These are phyloP conservation scores for Henicopernis longicauda DNA, from an alignment of 2,113 vertebrate species.

Conservation along the genomic window DNA sequence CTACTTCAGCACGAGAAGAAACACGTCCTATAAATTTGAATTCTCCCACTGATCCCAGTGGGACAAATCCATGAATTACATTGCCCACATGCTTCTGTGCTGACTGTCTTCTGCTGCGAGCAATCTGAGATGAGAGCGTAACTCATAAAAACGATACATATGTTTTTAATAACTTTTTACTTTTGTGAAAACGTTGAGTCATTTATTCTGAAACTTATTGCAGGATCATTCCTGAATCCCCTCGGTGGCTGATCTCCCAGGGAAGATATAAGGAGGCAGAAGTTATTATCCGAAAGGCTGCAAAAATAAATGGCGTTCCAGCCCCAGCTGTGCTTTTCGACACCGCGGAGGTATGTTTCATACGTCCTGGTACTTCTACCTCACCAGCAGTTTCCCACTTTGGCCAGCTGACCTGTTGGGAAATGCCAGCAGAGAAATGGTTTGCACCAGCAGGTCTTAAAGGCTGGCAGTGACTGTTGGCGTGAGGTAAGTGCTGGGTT, in stretches of 20 bases:
- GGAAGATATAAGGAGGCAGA: conserved; percentile 84
- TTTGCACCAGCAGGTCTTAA: not conserved
- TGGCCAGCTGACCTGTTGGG: not conserved
- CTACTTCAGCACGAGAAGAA: not conserved
- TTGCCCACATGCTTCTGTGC: not conserved
- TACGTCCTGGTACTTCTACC: not conserved
- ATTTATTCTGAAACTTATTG: conserved; percentile 12
- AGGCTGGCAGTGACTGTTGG: not conserved
- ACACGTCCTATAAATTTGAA: not conserved
- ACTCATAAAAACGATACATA: not conserved
- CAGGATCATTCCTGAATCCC: conserved; percentile 93
- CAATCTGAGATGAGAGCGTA: not conserved
- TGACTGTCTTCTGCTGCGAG: not conserved
- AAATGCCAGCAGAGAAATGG: not conserved
- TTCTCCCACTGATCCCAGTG: not conserved
- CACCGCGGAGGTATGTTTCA: conserved; percentile 69
- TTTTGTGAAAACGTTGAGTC: not conserved
- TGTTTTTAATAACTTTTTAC: not conserved
- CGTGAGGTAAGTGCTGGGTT: not conserved
- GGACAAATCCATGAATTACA: not conserved
- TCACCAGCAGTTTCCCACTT: not conserved
- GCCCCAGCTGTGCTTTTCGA: conserved; percentile 75
- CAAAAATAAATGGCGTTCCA: conserved; percentile 76
- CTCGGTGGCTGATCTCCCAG: conserved; percentile 90
- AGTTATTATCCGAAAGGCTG: conserved; percentile 80